These are phyloP conservation scores for human DNA, from an alignment of 2,113 vertebrate genomes.

Conservation along the genomic window DNA sequence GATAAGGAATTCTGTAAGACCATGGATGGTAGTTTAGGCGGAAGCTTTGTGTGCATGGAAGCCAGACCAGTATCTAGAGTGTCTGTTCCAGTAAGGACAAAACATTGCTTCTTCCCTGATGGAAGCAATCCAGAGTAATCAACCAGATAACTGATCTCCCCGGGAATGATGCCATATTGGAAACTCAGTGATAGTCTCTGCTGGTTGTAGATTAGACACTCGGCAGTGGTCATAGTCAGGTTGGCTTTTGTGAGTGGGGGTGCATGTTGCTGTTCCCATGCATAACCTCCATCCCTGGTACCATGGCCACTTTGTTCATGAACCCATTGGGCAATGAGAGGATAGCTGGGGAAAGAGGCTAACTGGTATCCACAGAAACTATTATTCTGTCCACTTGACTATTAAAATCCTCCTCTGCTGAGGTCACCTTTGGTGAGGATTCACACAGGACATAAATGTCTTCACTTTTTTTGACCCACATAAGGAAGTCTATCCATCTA, in stretches of 20 bases:
- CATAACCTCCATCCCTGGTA: not conserved
- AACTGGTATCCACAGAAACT: not conserved
- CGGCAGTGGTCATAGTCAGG: not conserved
- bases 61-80: not conserved
- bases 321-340: not conserved
- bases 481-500: not conserved
- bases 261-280: not conserved
- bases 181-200: not conserved
- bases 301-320: not conserved
- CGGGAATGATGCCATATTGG: not conserved
- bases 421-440: not conserved
- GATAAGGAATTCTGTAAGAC: not conserved
- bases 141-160: not conserved
- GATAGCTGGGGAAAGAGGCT: not conserved
- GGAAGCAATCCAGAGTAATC: not conserved
- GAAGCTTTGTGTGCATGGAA: not conserved
- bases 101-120: not conserved
- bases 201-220: not conserved
- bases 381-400: not conserved
- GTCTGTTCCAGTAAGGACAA: not conserved
- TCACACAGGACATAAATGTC: not conserved
- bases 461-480: not conserved
- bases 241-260: not conserved
- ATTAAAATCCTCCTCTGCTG: not conserved
- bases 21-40: not conserved